Conservation (phyloP, 2,113 vertebrate species). For the Gasterosteus aculeatus region DNA sequence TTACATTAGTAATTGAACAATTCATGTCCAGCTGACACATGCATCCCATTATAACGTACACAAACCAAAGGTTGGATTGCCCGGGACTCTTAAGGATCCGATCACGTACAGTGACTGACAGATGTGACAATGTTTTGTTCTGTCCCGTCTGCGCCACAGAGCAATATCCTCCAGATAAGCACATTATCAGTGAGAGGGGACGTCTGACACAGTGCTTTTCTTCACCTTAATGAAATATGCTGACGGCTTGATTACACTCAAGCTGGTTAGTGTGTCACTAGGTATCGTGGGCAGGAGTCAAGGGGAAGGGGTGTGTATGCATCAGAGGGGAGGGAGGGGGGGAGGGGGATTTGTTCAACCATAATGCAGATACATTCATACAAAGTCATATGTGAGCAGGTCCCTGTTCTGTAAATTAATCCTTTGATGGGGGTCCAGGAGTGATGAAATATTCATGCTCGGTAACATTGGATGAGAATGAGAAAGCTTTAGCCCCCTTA, state of each 20-base stretch:
- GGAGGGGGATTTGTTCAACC: constrained; percentile 61
- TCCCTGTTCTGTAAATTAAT: constrained; percentile 73
- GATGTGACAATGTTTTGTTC: constrained; percentile 32
- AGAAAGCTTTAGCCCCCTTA: constrained; percentile 39
- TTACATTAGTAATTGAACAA: constrained; percentile 18
- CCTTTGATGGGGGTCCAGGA: constrained; percentile 70
- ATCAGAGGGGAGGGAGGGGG: not conserved
- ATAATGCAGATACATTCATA: constrained; percentile 75
- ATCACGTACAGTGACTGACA: constrained; percentile 36
- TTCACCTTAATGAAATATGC: constrained; percentile 72
- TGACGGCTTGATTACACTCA: constrained; percentile 68
- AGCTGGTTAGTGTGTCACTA: constrained; percentile 75
- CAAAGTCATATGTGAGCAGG: constrained; percentile 73
- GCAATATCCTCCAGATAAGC: constrained; percentile 72
- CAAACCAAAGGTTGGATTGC: constrained; percentile 21
- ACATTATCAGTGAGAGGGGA: constrained; percentile 52
- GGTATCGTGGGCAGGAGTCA: constrained; percentile 42
- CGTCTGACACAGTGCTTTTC: constrained; percentile 58
- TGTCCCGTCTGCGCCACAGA: constrained; percentile 40
- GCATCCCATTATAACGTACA: constrained; percentile 22
- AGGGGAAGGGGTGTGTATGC: constrained; percentile 32
- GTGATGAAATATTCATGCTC: constrained; percentile 81
- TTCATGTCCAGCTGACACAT: constrained; percentile 25
- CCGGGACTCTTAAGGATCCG: constrained; percentile 31
- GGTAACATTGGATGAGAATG: constrained; percentile 68